Conservation (phyloP, 2,797 vertebrate genomes). For the Champsocephalus esox region DNA sequence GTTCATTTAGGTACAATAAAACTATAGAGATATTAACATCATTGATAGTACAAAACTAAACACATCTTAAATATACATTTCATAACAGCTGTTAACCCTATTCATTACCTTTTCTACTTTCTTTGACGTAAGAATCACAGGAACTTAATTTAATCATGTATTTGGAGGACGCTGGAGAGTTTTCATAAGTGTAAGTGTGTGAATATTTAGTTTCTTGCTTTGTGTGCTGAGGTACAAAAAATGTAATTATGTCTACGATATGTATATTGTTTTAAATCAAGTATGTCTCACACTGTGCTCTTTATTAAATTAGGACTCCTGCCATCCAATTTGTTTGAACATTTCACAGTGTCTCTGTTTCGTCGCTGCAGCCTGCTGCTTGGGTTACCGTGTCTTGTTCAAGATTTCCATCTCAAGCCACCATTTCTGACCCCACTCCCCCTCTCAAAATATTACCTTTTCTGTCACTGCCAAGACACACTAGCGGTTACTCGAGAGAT, state of each 20-base stretch:
- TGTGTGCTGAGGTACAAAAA: slow-evolving; percentile 53
- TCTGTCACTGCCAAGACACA: slow-evolving; percentile 79
- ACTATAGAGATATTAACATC: slow-evolving; percentile 52
- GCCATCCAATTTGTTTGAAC: slow-evolving; percentile 75
- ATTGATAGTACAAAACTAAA: slow-evolving; percentile 48
- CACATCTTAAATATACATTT: slow-evolving; percentile 57
- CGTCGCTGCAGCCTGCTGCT: slow-evolving; percentile 62
- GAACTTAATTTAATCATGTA: slow-evolving; percentile 56
- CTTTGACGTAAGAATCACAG: too few relatives aligned
- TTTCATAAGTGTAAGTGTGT: slow-evolving; percentile 48
- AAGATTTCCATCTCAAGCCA: slow-evolving; percentile 76
- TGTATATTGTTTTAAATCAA: slow-evolving; percentile 82
- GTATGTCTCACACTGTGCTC: slow-evolving; percentile 66
- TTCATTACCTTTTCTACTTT: slow-evolving; percentile 33
- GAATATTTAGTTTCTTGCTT: slow-evolving; percentile 65
- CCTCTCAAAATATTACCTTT: slow-evolving; percentile 76
- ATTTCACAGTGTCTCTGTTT: slow-evolving; percentile 75
- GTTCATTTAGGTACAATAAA: slow-evolving; percentile 60
- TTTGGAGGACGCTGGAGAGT: slow-evolving; percentile 49
- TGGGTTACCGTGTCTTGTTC: slow-evolving; percentile 56
- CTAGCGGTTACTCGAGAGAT: slow-evolving; percentile 69
- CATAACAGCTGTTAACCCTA: slow-evolving; percentile 61
- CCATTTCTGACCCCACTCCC: slow-evolving; percentile 51
- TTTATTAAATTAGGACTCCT: slow-evolving; percentile 78
- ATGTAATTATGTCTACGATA: slow-evolving; percentile 71